These are phyloP conservation scores for Micrasema longulum DNA, from an alignment of 1,140 invertebrate species.

Conservation along the genomic window DNA sequence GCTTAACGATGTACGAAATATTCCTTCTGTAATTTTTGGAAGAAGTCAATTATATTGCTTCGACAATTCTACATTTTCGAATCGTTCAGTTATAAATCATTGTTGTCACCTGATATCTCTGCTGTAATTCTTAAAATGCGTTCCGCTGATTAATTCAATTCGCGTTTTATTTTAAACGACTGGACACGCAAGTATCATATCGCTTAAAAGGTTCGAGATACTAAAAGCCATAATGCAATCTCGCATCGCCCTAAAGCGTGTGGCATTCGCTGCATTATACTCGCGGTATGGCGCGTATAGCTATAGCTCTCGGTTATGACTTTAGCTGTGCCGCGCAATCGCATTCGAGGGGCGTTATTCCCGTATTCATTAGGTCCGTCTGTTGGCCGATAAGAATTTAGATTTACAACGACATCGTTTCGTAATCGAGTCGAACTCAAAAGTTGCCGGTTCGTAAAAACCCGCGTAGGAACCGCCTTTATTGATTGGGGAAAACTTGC, in stretches of 20 bases:
- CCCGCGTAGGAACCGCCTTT: neutral
- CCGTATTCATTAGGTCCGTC: neutral
- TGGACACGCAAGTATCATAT: too few relatives aligned
- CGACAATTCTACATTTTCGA: too few relatives aligned
- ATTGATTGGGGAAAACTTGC: constrained; percentile 2
- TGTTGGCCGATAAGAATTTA: neutral
- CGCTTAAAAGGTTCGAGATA: too few relatives aligned
- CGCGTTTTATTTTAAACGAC: too few relatives aligned
- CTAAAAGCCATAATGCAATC: neutral
- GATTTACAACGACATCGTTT: constrained; percentile 7
- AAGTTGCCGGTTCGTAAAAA: neutral
- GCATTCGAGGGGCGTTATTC: neutral
- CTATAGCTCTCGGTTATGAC: neutral
- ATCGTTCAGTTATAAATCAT: too few relatives aligned
- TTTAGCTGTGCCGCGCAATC: neutral
- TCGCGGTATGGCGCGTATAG: neutral
- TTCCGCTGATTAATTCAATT: too few relatives aligned
- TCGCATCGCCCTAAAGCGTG: neutral
- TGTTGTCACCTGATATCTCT: too few relatives aligned
- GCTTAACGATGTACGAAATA: too few relatives aligned
- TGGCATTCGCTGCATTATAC: neutral
- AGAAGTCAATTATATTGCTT: too few relatives aligned
- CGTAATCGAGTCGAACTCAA: neutral
- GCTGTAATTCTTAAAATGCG: too few relatives aligned
- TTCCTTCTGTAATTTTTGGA: too few relatives aligned